Evolutionary conservation across 2,888 invertebrate species (phyloP), one percentile per base, ranked within the genome.

Genomic region (Geotrupes spiniger): DNA sequence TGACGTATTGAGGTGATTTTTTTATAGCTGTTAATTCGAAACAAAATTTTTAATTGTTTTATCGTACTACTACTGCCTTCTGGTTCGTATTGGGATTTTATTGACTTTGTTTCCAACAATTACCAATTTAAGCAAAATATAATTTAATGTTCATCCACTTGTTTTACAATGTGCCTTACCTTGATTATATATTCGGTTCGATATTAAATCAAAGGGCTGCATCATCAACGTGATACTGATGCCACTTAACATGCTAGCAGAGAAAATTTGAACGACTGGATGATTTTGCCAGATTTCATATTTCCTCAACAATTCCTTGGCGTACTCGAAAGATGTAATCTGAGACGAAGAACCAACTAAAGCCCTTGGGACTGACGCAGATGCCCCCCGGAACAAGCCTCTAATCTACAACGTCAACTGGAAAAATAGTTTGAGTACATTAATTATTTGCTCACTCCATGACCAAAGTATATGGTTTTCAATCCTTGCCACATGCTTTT

Each of bases 101-200:
- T n/a, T n/a, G n/a, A n/a, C n/a, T n/a, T n/a, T n/a, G n/a, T n/a
- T n/a, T n/a, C n/a, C n/a, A 12, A 31, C 10, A 31, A 31, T 10
- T n/a, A n/a, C n/a, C n/a, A 31, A 31, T 12, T 5, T 11, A 10
- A 21, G 3, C 3, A 21, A 4, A 21, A n/a, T 40, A 6, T n/a
- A 11, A 8, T 11, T 27, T 14, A 27, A 26, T n/a, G n/a, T n/a
- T n/a, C n/a, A n/a, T n/a, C n/a, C n/a, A n/a, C n/a, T n/a, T n/a
- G n/a, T 5, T 29, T 4, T 16, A 3, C 6, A 25, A 36, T n/a
- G n/a, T n/a, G n/a, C n/a, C 33, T 63, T 63, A 80, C 86, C 86
- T 80, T 94, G 93, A 72, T 94, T 94, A 55, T 91, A 93, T 36
- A 94, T 76, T 40, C 94, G 78, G 0, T 93, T 93, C 0, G 91